Evolutionary conservation across 2,113 vertebrate genomes (phyloP).

Genomic region (Aspidoscelis tigris): DNA sequence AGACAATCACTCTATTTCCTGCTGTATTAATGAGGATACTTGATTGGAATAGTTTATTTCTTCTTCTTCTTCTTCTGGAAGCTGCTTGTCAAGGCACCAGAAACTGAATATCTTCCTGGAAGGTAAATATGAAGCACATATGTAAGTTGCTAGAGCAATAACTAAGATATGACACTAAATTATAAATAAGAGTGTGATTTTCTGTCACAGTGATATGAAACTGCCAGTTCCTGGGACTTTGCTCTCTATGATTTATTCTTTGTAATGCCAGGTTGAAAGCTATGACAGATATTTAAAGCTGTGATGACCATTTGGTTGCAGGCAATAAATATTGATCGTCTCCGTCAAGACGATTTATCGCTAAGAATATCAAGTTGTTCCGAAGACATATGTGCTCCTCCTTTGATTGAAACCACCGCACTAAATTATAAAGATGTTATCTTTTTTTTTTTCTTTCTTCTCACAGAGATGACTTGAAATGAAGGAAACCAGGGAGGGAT

Average conservation of each 20-base stretch:
- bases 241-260: background rate
- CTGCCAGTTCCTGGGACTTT: background rate
- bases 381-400: constrained; percentile 29
- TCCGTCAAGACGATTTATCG: constrained; percentile 21
- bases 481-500: background rate
- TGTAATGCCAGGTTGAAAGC: background rate
- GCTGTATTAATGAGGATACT: background rate
- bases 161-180: background rate
- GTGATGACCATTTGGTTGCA: background rate
- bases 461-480: background rate
- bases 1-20: background rate
- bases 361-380: background rate
- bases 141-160: background rate
- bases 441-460: background rate
- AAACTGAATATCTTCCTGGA: background rate
- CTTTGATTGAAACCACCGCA: constrained; percentile 35
- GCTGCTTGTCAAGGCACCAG: background rate
- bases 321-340: background rate
- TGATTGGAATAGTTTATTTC: background rate
- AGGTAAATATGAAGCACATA: background rate
- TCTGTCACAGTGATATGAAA: background rate
- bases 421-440: constrained; percentile 1
- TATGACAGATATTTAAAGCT: background rate
- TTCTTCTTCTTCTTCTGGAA: background rate
- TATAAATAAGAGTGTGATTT: background rate